A percentile compares a stretch with the other conserved stretches of the same genome.
These are phyloP conservation scores for Andrena fulva DNA, from an alignment of 2,888 invertebrate species.

Conservation along the genomic window DNA sequence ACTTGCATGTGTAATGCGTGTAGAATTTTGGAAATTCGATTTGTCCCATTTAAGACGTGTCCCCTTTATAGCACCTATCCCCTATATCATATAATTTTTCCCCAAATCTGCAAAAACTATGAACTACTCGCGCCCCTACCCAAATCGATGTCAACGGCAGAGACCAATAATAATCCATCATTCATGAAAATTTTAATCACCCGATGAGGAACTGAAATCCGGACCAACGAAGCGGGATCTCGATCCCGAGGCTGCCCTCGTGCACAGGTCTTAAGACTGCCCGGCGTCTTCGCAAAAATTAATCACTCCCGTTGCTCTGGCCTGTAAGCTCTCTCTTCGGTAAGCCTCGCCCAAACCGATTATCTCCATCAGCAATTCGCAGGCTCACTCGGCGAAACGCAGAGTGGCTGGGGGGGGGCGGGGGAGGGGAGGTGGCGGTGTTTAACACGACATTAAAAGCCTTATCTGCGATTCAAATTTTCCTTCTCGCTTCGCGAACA, in stretches of 20 bases:
- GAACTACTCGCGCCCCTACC: too few relatives aligned
- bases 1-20: too few relatives aligned
- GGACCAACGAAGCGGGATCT: too few relatives aligned
- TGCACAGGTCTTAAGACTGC: neutral
- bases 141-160: too few relatives aligned
- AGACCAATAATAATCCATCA: too few relatives aligned
- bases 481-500: constrained; percentile 31
- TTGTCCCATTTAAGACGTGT: too few relatives aligned
- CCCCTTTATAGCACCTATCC: too few relatives aligned
- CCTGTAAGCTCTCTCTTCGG: neutral
- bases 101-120: too few relatives aligned
- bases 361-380: constrained; percentile 23
- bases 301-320: neutral
- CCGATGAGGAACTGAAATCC: too few relatives aligned
- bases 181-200: too few relatives aligned
- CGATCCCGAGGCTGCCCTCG: neutral
- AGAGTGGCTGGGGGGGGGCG: constrained; percentile 7
- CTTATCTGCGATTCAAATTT: constrained; percentile 52
- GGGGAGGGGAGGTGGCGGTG: neutral
- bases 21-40: too few relatives aligned
- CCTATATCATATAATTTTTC: too few relatives aligned
- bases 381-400: constrained; percentile 21
- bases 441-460: constrained; percentile 48
- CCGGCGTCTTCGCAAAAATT: neutral
- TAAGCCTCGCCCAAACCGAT: constrained; percentile 20